phyloP scores from a whole-genome alignment of 2,113 vertebrate genomes.

The Chaetorhynchus papuensis region DNA sequence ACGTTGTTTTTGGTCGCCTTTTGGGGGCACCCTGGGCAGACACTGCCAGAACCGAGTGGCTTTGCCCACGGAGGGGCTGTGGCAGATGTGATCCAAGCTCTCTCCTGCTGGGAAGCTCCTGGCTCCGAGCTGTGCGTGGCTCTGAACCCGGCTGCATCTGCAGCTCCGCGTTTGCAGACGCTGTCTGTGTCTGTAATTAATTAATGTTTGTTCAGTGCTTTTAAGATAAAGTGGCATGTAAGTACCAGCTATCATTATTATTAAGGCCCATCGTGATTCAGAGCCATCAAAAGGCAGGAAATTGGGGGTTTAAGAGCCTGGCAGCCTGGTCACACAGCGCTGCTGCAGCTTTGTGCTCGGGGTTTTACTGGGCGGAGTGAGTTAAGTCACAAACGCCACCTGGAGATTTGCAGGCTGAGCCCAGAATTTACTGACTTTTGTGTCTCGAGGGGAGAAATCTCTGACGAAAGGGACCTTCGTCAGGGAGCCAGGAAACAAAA shows the following conservation, averaged over 20 bases:
- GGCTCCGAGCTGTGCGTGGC: neutral
- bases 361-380: neutral
- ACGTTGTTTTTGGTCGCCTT: neutral
- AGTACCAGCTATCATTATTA: slow-evolving; percentile 38
- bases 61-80: neutral
- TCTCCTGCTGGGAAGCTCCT: neutral
- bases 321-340: neutral
- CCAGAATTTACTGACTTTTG: neutral
- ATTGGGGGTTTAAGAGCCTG: slow-evolving; percentile 26
- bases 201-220: slow-evolving; percentile 47
- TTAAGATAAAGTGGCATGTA: slow-evolving; percentile 44
- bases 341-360: neutral
- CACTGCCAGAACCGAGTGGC: neutral
- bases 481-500: neutral
- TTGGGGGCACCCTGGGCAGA: neutral
- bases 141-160: neutral
- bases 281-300: slow-evolving; percentile 45
- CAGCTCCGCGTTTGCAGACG: neutral
- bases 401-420: neutral
- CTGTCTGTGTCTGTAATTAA: slow-evolving; percentile 41
- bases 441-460: neutral
- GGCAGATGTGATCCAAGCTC: neutral
- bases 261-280: slow-evolving; percentile 13
- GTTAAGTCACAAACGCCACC: neutral
- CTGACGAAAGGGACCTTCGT: neutral